Conservation (phyloP, 2,888 invertebrate genomes). For the Anodontia alba region DNA sequence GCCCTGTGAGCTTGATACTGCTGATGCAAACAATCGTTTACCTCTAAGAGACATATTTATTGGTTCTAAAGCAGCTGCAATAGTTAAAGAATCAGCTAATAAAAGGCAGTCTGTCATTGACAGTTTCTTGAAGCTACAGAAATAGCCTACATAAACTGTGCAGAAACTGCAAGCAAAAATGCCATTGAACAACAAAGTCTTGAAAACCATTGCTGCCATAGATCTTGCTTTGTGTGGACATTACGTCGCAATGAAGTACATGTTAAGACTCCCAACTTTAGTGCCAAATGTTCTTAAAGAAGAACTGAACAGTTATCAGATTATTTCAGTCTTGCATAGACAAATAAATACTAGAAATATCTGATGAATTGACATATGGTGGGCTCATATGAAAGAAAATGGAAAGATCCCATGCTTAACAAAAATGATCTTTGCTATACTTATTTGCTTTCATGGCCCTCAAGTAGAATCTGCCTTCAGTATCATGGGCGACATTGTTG, state of each 20-base stretch:
- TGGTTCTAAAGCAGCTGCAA: constrained; percentile 10
- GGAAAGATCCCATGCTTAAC: constrained; percentile 32
- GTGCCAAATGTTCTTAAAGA: constrained; percentile 25
- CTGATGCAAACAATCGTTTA: neutral
- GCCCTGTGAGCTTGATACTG: neutral
- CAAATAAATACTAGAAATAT: neutral
- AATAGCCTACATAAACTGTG: constrained; percentile 7
- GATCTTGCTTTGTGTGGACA: constrained; percentile 44
- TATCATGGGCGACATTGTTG: constrained; percentile 59
- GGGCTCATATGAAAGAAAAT: constrained; percentile 1
- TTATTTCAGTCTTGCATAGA: constrained; percentile 23
- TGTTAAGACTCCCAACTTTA: constrained; percentile 31
- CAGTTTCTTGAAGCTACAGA: neutral
- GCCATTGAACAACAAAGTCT: constrained; percentile 45
- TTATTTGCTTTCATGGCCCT: constrained; percentile 63
- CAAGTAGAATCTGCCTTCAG: constrained; percentile 60
- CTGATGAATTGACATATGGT: constrained; percentile 37
- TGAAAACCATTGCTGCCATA: constrained; percentile 38
- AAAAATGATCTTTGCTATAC: constrained; percentile 42
- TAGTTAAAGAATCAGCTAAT: neutral
- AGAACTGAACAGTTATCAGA: neutral
- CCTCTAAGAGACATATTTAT: constrained; percentile 29
- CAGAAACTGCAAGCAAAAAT: constrained; percentile 41
- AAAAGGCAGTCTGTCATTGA: neutral
- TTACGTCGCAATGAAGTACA: constrained; percentile 4